These are phyloP conservation scores for Aramus guarauna DNA, from an alignment of 2,113 vertebrate species.

Conservation along the genomic window DNA sequence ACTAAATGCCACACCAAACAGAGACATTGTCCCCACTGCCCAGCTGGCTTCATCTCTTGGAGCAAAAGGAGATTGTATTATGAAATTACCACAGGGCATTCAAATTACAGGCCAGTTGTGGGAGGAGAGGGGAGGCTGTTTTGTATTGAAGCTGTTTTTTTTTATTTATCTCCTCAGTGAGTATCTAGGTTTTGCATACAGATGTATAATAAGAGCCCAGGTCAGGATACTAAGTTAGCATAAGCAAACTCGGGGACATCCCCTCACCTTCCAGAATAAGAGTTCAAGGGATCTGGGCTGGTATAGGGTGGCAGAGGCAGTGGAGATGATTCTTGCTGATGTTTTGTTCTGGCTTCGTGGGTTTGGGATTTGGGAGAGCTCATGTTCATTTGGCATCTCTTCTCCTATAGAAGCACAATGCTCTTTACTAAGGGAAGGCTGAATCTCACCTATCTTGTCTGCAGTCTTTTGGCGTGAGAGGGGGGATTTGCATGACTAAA, in stretches of 20 bases:
- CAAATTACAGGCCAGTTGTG: not conserved
- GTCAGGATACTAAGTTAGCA: fast-evolving
- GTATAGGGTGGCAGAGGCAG: not conserved
- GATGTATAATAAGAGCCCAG: not conserved
- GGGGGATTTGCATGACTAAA: not conserved
- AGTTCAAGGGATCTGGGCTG: not conserved
- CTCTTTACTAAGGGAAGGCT: not conserved
- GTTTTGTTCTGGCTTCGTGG: not conserved
- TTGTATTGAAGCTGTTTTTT: not conserved
- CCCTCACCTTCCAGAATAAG: not conserved
- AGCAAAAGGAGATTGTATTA: not conserved
- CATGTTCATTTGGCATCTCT: not conserved
- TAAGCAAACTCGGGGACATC: not conserved
- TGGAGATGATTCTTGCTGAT: not conserved
- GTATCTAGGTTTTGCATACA: not conserved
- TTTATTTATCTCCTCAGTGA: not conserved
- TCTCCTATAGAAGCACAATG: not conserved
- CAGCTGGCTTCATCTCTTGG: not conserved
- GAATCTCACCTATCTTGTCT: not conserved
- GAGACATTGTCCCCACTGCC: not conserved
- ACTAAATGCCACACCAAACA: not conserved
- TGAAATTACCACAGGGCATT: not conserved
- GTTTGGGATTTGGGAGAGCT: not conserved
- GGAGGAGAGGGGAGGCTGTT: not conserved
- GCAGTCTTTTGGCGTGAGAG: not conserved